phyloP scores from a whole-genome alignment of 2,113 vertebrate genomes.

The Collichthys lucidus region DNA sequence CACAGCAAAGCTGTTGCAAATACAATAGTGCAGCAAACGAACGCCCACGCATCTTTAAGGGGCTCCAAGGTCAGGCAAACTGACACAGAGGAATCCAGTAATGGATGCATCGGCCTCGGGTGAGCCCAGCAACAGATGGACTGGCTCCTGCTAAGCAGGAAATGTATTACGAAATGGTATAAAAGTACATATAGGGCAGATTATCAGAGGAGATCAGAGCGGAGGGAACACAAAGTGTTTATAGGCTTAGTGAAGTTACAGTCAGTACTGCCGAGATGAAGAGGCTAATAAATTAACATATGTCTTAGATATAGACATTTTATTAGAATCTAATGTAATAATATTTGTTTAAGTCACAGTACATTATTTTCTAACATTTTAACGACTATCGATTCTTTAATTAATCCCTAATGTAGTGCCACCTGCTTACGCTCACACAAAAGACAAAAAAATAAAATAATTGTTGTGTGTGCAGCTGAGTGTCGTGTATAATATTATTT shows the following conservation, averaged over 20 bases:
- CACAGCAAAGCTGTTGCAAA: slow-evolving; percentile 43
- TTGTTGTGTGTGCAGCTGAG: not conserved
- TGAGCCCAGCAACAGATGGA: slow-evolving; percentile 72
- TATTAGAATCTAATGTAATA: not conserved
- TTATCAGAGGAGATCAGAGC: slow-evolving; percentile 49
- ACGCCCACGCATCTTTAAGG: slow-evolving; percentile 65
- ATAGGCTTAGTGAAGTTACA: slow-evolving; percentile 30
- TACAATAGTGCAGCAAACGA: slow-evolving; percentile 55
- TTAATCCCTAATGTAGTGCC: slow-evolving; percentile 1
- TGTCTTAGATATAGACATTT: not conserved
- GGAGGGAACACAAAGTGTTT: slow-evolving; percentile 37
- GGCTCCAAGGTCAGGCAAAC: slow-evolving; percentile 67
- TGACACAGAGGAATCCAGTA: slow-evolving; percentile 47
- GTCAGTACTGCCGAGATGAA: slow-evolving; percentile 14
- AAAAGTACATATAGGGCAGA: slow-evolving; percentile 68
- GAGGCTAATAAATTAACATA: not conserved
- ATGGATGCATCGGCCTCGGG: slow-evolving; percentile 52
- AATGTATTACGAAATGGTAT: slow-evolving; percentile 60
- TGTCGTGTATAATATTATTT: not conserved
- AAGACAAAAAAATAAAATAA: not conserved
- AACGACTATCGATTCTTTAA: slow-evolving; percentile 11
- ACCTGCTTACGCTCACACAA: not conserved
- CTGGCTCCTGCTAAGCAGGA: slow-evolving; percentile 56
- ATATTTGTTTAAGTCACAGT: not conserved
- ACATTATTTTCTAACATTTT: slow-evolving; percentile 17